A percentile compares a stretch with the other conserved stretches of the same genome.
phyloP scores from a whole-genome alignment of 2,797 vertebrate species.

The Myripristis murdjan region DNA sequence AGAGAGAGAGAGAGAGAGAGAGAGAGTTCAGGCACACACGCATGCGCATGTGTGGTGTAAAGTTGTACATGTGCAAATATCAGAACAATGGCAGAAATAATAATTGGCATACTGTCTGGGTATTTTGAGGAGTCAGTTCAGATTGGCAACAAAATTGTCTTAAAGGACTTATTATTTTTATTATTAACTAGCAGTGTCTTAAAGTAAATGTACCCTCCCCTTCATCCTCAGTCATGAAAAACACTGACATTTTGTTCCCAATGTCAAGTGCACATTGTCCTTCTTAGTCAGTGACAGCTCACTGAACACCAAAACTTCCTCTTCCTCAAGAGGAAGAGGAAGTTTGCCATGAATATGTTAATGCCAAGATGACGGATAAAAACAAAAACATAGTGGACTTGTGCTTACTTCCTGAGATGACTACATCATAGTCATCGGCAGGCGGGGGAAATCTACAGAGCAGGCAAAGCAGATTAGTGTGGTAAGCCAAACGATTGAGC shows the following conservation, averaged over 20 bases:
- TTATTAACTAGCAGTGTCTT: no score
- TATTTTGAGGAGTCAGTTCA: constrained; percentile 28
- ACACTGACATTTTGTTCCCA: constrained; percentile 44
- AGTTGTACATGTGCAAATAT: neutral
- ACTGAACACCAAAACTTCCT: neutral
- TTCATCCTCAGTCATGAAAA: constrained; percentile 27
- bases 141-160: no score
- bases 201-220: no score
- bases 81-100: neutral
- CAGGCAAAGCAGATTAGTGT: no score
- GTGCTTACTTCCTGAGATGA: no score
- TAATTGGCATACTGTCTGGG: neutral
- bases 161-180: no score
- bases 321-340: constrained; percentile 22
- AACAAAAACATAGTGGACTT: no score
- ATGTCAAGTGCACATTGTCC: constrained; percentile 37
- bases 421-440: no score
- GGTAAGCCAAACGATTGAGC: no score
- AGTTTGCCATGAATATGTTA: constrained; percentile 15
- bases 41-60: neutral
- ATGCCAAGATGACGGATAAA: no score
- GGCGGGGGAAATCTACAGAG: no score
- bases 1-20: neutral
- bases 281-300: constrained; percentile 30
- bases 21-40: neutral